A percentile compares a stretch with the other conserved stretches of the same genome.
phyloP scores from a whole-genome alignment of 2,113 vertebrate species.

The Hemibagrus wyckioides region DNA sequence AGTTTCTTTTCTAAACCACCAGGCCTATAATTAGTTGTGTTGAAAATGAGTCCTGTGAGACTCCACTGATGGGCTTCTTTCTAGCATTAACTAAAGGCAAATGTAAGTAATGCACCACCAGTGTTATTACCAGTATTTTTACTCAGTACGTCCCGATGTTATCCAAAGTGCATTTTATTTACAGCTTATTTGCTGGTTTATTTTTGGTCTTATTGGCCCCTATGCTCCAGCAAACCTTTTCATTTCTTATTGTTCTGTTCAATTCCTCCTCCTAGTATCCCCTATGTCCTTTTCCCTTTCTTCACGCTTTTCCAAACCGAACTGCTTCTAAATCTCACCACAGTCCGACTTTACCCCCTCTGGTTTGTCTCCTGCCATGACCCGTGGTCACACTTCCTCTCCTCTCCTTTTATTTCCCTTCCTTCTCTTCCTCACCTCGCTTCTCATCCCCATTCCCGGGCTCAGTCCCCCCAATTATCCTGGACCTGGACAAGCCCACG shows the following conservation, averaged over 20 bases:
- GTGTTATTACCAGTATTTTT: background rate
- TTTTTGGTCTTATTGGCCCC: constrained; percentile 59
- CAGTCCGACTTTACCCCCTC: constrained; percentile 22
- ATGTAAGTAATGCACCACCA: constrained; percentile 2
- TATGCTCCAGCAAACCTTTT: constrained; percentile 59
- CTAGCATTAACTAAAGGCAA: constrained; percentile 6
- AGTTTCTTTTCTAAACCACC: constrained; percentile 22
- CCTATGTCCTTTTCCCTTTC: constrained; percentile 41
- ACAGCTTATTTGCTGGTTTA: constrained; percentile 45
- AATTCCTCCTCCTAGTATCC: constrained; percentile 67
- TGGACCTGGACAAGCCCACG: constrained; percentile 83
- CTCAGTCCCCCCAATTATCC: constrained; percentile 90
- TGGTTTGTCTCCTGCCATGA: constrained; percentile 38
- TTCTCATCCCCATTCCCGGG: constrained; percentile 68
- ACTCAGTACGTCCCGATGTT: background rate
- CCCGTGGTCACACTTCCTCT: constrained; percentile 53
- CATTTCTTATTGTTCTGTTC: constrained; percentile 64
- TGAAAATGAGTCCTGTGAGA: constrained; percentile 31
- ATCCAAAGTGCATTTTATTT: constrained; percentile 18
- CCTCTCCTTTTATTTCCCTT: constrained; percentile 53
- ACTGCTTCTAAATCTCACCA: constrained; percentile 34
- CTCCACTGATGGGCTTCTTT: constrained; percentile 11
- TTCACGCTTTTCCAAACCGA: constrained; percentile 52
- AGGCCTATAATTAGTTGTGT: constrained; percentile 30
- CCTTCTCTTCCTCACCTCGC: constrained; percentile 60